A percentile compares a stretch with the other conserved stretches of the same genome.
phyloP scores from a whole-genome alignment of 2,888 invertebrate genomes.

The Drosophila neonasuta region DNA sequence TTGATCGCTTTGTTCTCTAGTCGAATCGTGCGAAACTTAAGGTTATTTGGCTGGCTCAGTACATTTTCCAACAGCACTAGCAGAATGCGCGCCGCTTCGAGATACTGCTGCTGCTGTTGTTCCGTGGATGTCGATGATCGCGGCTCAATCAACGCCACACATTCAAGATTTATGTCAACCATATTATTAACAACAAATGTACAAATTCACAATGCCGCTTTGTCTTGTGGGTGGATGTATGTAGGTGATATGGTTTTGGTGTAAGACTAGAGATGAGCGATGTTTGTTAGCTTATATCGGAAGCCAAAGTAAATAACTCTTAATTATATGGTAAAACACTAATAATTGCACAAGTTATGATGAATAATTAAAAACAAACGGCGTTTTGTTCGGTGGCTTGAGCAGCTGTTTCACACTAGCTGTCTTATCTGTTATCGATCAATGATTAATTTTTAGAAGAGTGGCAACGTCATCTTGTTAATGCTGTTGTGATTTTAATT shows the following conservation, averaged over 20 bases:
- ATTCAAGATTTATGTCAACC: conserved; percentile 71
- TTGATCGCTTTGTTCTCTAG: conserved; percentile 81
- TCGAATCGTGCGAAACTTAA: conserved; percentile 80
- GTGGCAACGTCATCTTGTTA: background rate
- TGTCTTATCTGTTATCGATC: conserved; percentile 4
- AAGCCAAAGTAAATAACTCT: background rate
- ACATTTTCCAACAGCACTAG: conserved; percentile 81
- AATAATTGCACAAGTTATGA: conserved; percentile 24
- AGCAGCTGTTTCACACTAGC: conserved; percentile 31
- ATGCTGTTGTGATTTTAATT: background rate
- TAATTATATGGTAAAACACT: conserved; percentile 4
- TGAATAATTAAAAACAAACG: conserved; percentile 9
- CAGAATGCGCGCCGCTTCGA: conserved; percentile 80
- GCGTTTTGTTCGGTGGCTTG: conserved; percentile 18
- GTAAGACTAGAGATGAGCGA: conserved; percentile 38
- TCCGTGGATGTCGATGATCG: conserved; percentile 32
- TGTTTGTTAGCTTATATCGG: conserved; percentile 30
- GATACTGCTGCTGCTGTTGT: conserved; percentile 68
- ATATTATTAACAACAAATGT: conserved; percentile 40
- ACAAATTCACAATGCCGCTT: conserved; percentile 30
- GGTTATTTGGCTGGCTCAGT: conserved; percentile 79
- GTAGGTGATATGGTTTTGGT: conserved; percentile 6
- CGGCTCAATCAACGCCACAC: conserved; percentile 68
- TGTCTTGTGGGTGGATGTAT: conserved; percentile 8
- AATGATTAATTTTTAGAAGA: background rate